These are phyloP conservation scores for Syngnathoides biaculeatus DNA, from an alignment of 2,113 vertebrate genomes.

Conservation along the genomic window DNA sequence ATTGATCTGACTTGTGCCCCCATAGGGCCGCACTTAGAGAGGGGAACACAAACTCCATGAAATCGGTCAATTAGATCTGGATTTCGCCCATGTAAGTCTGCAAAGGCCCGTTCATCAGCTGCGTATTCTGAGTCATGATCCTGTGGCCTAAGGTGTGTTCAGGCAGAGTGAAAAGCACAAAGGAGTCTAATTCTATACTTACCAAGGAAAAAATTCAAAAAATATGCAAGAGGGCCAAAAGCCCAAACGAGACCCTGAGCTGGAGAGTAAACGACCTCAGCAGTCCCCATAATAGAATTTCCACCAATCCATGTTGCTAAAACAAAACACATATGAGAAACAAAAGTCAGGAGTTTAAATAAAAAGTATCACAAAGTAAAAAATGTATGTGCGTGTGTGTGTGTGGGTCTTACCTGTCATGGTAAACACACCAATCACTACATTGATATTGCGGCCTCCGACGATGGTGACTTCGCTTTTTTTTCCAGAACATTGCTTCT, in stretches of 20 bases:
- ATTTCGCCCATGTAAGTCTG: no score
- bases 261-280: constrained; percentile 76
- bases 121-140: no score
- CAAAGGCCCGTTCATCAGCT: no score
- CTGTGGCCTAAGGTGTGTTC: no score
- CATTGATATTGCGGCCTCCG: constrained; percentile 57
- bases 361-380: background rate
- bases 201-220: constrained; percentile 73
- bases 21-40: no score
- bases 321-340: constrained; percentile 12
- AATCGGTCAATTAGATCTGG: no score
- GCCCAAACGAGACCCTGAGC: constrained; percentile 74
- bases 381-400: no score
- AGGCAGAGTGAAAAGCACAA: no score
- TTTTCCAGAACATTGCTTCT: constrained; percentile 55
- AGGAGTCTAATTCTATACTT: constrained; percentile 34
- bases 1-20: no score
- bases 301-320: constrained; percentile 80
- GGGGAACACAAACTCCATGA: no score
- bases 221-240: constrained; percentile 69
- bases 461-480: constrained; percentile 67
- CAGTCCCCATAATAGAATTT: constrained; percentile 74
- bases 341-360: background rate
- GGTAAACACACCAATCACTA: constrained; percentile 42
- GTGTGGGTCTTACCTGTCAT: constrained; percentile 49